Base-by-base conservation (phyloP, 2,113 vertebrate species). In the Okapia johnstoni region DNA sequence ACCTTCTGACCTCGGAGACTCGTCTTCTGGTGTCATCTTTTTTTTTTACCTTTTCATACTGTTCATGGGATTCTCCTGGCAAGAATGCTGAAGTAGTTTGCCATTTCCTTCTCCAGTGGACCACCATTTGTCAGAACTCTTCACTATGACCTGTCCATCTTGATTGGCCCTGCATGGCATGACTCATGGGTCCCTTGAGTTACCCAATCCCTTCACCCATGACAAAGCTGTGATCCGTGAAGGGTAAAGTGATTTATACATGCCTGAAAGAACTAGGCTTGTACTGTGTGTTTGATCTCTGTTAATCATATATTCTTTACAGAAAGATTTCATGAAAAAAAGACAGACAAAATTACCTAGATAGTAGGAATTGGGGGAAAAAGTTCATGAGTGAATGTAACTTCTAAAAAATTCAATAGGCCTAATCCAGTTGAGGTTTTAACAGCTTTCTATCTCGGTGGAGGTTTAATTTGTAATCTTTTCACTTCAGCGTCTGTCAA, bases 401-500 rank as follows among this genome's bases (percentile, higher is more conserved):
- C 5, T 54, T 40, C 16, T 55, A 61, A 66, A 60, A 15, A 87
- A 79, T 86, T 61, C 70, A 70, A 26, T 16, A 70, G 17, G 5
- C 4, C 12, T 90, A 63, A 88, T 33, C 26, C n/a, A 85, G 30
- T 93, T 43, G 17, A 95, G 17, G 23, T 66, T 95, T 93, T 87
- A 80, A 85, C 77, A 73, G 55, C 19, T 84, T 77, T 66, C 60
- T 10, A 7, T 2, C 6, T 76, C 93, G 48, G 16, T 94, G 15
- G 52, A 50, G 10, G 21, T 60, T 97, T 80, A 73, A 93, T 96
- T 96, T 95, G n/a, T 90, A 80, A 95, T 60, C 50, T 93, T 95
- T 25, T 79, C 80, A 80, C 43, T 76, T 95, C 84, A 93, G 11
- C 85, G 9, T 66, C n/a, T 66, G 52, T 92, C 58, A 97, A 84